Percentiles rank a stretch among this genome's conserved stretches.
Conservation (phyloP, 92 coral and sea anemone species). For the Actinostola sp. region DNA sequence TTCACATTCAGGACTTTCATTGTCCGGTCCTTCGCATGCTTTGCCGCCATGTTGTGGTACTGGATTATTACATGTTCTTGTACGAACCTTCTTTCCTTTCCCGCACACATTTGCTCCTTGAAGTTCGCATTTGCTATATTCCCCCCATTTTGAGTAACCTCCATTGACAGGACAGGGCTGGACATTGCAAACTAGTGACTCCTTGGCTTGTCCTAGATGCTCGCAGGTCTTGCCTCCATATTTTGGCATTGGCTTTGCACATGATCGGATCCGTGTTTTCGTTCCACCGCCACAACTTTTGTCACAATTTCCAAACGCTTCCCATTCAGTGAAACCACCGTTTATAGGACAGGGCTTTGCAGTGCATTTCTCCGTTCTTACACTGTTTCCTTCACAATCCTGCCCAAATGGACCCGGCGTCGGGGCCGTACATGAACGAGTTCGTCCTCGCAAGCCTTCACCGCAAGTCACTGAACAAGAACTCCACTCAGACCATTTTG, state of each 20-base stretch:
- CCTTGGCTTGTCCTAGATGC: not conserved
- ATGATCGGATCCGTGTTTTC: slow-evolving; percentile 3
- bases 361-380: not conserved
- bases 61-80: slow-evolving; percentile 35
- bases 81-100: slow-evolving; percentile 16
- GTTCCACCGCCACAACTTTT: slow-evolving; percentile 33
- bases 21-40: slow-evolving; percentile 23
- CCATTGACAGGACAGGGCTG: slow-evolving; percentile 43
- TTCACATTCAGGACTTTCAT: slow-evolving; percentile 25
- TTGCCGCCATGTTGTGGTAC: slow-evolving; percentile 30
- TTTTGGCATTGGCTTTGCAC: slow-evolving; percentile 16
- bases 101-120: slow-evolving; percentile 20
- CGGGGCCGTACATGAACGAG: slow-evolving; percentile 13
- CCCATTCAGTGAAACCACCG: slow-evolving; percentile 29
- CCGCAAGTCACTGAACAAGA: slow-evolving; percentile 88
- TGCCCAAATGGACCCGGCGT: slow-evolving; percentile 15
- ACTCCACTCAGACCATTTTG: slow-evolving; percentile 95
- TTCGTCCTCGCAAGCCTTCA: slow-evolving; percentile 14
- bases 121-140: slow-evolving; percentile 8
- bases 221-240: slow-evolving; percentile 19
- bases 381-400: slow-evolving; percentile 2
- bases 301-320: slow-evolving; percentile 17
- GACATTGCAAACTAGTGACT: slow-evolving; percentile 7
- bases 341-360: slow-evolving; percentile 10
- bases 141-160: slow-evolving; percentile 15